phyloP scores from a whole-genome alignment of 2,797 vertebrate genomes.

The Antrozous pallidus region DNA sequence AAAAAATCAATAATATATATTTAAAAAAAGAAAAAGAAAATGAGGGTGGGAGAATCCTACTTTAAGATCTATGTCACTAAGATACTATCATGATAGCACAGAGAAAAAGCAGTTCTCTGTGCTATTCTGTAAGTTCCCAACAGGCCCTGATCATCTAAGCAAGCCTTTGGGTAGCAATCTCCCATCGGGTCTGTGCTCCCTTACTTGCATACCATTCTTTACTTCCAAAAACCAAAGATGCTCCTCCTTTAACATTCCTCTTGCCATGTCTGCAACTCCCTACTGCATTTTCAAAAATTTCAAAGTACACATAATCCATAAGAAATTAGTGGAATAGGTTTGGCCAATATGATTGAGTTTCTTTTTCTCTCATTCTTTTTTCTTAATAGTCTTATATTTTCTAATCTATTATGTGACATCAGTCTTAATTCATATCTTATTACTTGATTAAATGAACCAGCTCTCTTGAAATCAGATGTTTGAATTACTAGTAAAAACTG shows the following conservation, averaged over 20 bases:
- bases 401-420: not conserved
- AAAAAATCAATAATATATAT: too few relatives aligned
- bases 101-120: too few relatives aligned
- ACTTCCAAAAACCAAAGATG: too few relatives aligned
- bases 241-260: not conserved
- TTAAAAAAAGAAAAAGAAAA: not conserved
- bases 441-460: not conserved
- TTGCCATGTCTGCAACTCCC: not conserved
- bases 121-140: rapidly evolving
- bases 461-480: not conserved
- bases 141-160: not conserved
- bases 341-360: not conserved
- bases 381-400: not conserved
- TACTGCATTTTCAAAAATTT: not conserved
- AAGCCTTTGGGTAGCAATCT: not conserved
- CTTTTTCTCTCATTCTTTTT: not conserved
- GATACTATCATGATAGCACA: rapidly evolving
- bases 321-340: not conserved
- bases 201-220: not conserved
- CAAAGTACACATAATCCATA: not conserved
- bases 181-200: not conserved
- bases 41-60: not conserved
- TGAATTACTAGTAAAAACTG: not conserved
- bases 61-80: rapidly evolving
- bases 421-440: not conserved